Base-by-base conservation (phyloP, 2,888 invertebrate genomes). In the Graphium colonna region DNA sequence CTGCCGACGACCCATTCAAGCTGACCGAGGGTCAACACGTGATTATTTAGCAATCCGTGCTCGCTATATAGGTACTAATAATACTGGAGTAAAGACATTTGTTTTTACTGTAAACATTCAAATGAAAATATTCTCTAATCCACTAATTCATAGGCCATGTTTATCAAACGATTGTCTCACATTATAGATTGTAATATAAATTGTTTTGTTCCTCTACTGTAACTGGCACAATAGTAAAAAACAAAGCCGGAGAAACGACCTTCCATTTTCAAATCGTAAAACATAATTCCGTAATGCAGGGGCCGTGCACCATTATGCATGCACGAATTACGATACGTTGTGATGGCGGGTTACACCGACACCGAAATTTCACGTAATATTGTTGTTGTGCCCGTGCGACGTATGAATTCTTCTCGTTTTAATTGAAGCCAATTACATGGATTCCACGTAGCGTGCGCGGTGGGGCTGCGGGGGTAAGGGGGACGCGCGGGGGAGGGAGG, bases 391-490 rank as follows among this genome's bases (percentile, higher is more conserved):
- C 70, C 9, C 72, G 75, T 70, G 65, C 71, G 68, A 52, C 63
- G 57, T 61, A 61, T 63, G 61, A 65, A 66, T 65, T 77, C 75
- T 79, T 77, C 77, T 82, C 74, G 75, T 82, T 85, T 79, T 85
- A 84, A 85, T 85, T 86, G 82, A 79, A 77, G 77, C 77, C 82
- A 84, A 87, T 85, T 87, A 86, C 76, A 83, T 82, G 79, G 86
- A 85, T 90, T 85, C 84, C 84, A 82, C 85, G 81, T 82, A 82
- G 85, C 82, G 80, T 47, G 55, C 56, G 60, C 54, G 33, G 9
- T 7, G 56, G 57, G 60, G 55, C 58, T 60, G 46, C 65, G 64
- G 63, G 68, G 55, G 59, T 50, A 57, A 60, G 49, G 64, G 64
- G 66, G 49, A 63, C 57, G 49, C 59, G 60, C 60, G 42, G 60